Evolutionary conservation across 2,797 vertebrate genomes (phyloP).

Genomic region (Dromococcyx pavoninus): DNA sequence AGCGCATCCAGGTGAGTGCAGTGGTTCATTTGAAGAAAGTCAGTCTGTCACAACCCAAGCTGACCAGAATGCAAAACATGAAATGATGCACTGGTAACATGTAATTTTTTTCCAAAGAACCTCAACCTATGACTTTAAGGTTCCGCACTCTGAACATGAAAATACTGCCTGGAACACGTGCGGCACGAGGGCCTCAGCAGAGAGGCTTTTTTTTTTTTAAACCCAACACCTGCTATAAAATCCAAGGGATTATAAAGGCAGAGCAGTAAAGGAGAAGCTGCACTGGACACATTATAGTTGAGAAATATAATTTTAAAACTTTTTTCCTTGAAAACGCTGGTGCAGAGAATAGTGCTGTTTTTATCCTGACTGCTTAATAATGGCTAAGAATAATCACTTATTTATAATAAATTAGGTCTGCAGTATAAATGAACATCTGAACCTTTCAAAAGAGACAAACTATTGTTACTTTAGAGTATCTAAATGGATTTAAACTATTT

Average conservation of each 20-base stretch:
- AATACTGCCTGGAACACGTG: background rate
- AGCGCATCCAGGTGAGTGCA: background rate
- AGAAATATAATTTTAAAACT: background rate
- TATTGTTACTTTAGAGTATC: constrained; percentile 22
- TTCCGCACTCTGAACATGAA: background rate
- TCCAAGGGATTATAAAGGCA: background rate
- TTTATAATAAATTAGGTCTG: constrained; percentile 65
- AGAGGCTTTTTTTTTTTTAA: background rate
- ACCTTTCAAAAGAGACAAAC: constrained; percentile 14
- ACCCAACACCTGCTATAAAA: background rate
- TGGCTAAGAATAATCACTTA: constrained; percentile 54
- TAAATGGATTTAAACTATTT: constrained; percentile 49
- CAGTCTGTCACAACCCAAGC: background rate
- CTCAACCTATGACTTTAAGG: background rate
- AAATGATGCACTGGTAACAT: background rate
- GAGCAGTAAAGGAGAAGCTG: constrained; percentile 15
- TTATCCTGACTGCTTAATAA: constrained; percentile 37
- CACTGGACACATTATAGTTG: background rate
- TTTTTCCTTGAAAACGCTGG: constrained; percentile 31
- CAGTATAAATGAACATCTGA: constrained; percentile 45
- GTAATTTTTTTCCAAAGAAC: background rate
- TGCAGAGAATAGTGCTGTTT: constrained; percentile 8
- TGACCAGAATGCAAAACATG: background rate
- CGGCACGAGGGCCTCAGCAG: background rate
- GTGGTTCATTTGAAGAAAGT: background rate